A percentile compares a stretch with the other conserved stretches of the same genome.
These are phyloP conservation scores for Yoshiicerus persimilis DNA, from an alignment of 1,140 invertebrate genomes.

Conservation along the genomic window DNA sequence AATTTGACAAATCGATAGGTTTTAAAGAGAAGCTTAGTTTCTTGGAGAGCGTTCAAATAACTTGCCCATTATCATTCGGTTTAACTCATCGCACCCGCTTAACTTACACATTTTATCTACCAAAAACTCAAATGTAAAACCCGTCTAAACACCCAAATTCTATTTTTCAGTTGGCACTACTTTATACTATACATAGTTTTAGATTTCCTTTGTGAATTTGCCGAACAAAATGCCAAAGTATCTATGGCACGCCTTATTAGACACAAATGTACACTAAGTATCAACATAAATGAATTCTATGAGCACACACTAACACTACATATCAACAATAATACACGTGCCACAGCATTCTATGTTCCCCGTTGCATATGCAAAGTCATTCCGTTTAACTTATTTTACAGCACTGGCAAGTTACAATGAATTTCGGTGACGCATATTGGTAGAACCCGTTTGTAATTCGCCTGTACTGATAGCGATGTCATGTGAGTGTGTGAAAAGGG, in stretches of 20 bases:
- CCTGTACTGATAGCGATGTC: no score
- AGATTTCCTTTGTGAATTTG: neutral
- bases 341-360: no score
- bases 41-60: conserved; percentile 3
- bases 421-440: neutral
- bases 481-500: neutral
- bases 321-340: no score
- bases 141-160: neutral
- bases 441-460: neutral
- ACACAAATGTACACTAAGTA: neutral
- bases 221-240: neutral
- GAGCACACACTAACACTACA: no score
- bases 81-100: neutral
- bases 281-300: neutral
- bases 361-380: neutral
- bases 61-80: neutral
- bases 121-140: neutral
- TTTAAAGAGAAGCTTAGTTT: conserved; percentile 18
- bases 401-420: neutral
- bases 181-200: neutral
- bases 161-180: neutral
- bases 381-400: neutral
- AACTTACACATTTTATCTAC: neutral
- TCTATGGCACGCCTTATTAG: neutral
- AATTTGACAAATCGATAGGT: conserved; percentile 22